Base-by-base conservation (phyloP, 2,797 vertebrate species). In the Sebastes steindachneri region DNA sequence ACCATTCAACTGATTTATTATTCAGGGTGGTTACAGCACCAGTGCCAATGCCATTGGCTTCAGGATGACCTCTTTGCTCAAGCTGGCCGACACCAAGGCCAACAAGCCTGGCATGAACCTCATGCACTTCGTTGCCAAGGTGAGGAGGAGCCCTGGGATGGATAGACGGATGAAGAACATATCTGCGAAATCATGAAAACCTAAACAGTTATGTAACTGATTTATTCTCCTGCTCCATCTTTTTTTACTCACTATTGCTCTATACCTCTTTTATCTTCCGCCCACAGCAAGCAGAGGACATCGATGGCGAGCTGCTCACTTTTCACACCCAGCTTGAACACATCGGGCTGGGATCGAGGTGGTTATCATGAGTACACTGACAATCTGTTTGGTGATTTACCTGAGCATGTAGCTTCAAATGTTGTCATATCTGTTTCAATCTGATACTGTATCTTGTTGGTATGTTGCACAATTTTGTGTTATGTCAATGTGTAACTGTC, bases 91-190 rank as follows among this genome's bases (percentile, higher is more conserved):
- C 94, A 97, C 97, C 31, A 97, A 96, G 78, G 96, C 96, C 79
- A 97, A 97, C 86, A 95, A 95, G 82, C 97, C 96, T 0, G 96
- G 96, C 77, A 95, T 97, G 95, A 97, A 97, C 85, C 96, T 97
- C 45, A 93, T 97, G 96, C 97, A 97, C 86, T 97, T 96, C 0
- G 95, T 97, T 31, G 96, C 96, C 41, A 96, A 96, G 97, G 97
- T 97, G 88, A 95, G 90, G 19, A 29, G 33, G 51, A 69, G 8
- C 48, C 48, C 48, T 51, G 17, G 19, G 48, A n/a, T 51, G 19
- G 48, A 51, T 53, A 2, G n/a, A 68, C n/a, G 23, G 17, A 5
- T 55, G n/a, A 63, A 74, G 19, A 59, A 71, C 71, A 53, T 62
- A n/a, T 75, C 31, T 35, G 25, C 29, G n/a, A 59, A 68, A 62